phyloP scores from a whole-genome alignment of 2,888 invertebrate species.

The Cheilosia impressa region DNA sequence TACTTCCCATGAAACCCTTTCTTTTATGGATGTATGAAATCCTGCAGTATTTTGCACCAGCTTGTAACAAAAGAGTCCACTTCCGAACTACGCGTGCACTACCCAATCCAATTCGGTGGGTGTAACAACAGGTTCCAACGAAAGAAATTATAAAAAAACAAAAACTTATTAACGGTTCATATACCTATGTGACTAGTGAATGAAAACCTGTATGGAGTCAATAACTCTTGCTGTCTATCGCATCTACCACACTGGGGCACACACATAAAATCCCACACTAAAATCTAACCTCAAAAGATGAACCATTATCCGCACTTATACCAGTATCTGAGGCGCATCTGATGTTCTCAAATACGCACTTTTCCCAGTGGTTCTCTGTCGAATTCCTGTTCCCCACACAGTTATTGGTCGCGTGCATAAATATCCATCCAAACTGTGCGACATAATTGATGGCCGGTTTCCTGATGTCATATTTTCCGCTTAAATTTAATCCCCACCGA shows the following conservation, averaged over 20 bases:
- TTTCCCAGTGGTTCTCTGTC: neutral
- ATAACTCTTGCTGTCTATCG: constrained; percentile 1
- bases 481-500: constrained; percentile 26
- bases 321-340: neutral
- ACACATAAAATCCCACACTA: neutral
- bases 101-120: neutral
- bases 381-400: constrained; percentile 1
- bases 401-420: constrained; percentile 13
- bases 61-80: too few species aligned
- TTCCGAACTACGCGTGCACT: too few species aligned
- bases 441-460: constrained; percentile 62
- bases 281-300: neutral
- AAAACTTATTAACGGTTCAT: neutral
- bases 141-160: neutral
- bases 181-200: neutral
- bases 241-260: neutral
- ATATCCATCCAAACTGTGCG: constrained; percentile 19
- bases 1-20: too few species aligned
- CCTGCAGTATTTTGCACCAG: too few species aligned
- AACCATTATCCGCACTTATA: too few species aligned
- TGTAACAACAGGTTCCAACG: neutral
- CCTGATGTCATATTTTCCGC: constrained; percentile 66
- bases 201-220: neutral
- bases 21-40: too few species aligned
- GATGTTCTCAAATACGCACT: constrained; percentile 4